Percentiles rank a stretch among this genome's conserved stretches.
These are phyloP conservation scores for Triplophysa yarkandensis DNA, from an alignment of 2,797 vertebrate species.

Conservation along the genomic window DNA sequence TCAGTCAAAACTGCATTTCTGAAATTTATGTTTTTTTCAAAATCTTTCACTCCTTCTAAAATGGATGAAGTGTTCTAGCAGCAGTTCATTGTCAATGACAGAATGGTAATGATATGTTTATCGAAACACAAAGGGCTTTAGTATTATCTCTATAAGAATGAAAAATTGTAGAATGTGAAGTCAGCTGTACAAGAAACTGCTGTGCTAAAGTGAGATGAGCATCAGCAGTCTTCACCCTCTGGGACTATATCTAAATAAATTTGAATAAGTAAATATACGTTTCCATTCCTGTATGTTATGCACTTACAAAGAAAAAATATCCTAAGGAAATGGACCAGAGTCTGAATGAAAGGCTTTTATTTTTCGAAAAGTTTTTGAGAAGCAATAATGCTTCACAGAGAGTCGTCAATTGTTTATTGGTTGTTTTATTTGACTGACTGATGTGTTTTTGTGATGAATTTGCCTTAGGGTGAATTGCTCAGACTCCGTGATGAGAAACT, in stretches of 20 bases:
- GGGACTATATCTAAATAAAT: conserved; percentile 37
- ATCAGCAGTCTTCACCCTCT: conserved; percentile 31
- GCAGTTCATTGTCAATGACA: conserved; percentile 33
- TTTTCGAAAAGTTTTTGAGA: background rate
- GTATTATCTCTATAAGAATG: conserved; percentile 24
- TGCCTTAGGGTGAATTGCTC: conserved; percentile 34
- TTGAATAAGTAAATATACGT: conserved; percentile 43
- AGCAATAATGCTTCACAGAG: no score
- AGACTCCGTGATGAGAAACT: conserved; percentile 93
- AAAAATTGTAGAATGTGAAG: conserved; percentile 8
- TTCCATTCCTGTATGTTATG: conserved; percentile 26
- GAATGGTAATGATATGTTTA: conserved; percentile 34
- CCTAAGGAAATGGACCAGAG: background rate
- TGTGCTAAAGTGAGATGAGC: conserved; percentile 2
- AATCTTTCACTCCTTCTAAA: background rate
- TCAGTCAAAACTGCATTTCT: background rate
- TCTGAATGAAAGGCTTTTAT: background rate
- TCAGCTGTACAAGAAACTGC: conserved; percentile 34
- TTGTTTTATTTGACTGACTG: background rate
- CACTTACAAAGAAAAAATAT: conserved; percentile 10
- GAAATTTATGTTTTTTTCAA: background rate
- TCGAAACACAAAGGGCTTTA: background rate
- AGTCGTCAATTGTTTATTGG: conserved; percentile 3
- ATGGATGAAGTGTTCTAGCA: conserved; percentile 16
- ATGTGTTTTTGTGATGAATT: background rate